Percentiles rank a stretch among this genome's conserved stretches.
phyloP scores from a whole-genome alignment of 2,888 invertebrate genomes.

The Phrixothrix hirtus region DNA sequence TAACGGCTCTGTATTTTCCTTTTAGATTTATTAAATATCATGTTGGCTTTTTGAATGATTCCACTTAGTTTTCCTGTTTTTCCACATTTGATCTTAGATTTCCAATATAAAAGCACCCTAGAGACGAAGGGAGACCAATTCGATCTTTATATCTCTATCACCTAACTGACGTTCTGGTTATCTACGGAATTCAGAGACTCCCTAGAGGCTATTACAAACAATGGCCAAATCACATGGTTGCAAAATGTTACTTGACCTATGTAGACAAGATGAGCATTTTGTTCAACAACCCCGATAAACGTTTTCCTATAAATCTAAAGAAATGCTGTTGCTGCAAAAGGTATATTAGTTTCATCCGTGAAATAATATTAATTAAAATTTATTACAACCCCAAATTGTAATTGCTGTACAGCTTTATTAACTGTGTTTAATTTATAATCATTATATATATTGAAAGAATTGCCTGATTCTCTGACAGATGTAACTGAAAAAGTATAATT shows the following conservation, averaged over 20 bases:
- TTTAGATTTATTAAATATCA: neutral
- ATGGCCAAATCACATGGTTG: conserved; percentile 25
- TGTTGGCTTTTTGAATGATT: neutral
- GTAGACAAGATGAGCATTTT: conserved; percentile 6
- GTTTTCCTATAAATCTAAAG: neutral
- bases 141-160: conserved; percentile 33
- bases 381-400: too few species aligned
- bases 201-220: conserved; percentile 29
- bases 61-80: conserved; percentile 14
- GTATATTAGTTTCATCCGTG: too few species aligned
- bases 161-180: conserved; percentile 34
- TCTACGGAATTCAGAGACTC: conserved; percentile 30
- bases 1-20: neutral
- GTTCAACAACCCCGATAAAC: conserved; percentile 4
- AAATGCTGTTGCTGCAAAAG: conserved; percentile 13
- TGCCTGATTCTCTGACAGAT: too few species aligned
- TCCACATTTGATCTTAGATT: conserved; percentile 15
- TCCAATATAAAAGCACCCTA: conserved; percentile 21
- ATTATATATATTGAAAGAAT: too few species aligned
- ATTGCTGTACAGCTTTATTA: too few species aligned
- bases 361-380: too few species aligned
- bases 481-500: conserved; percentile 6
- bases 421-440: too few species aligned
- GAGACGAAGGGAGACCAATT: conserved; percentile 31
- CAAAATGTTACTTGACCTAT: conserved; percentile 21